A percentile compares a stretch with the other conserved stretches of the same genome.
Conservation (phyloP, 2,113 vertebrate species). For the Pantherophis guttatus region DNA sequence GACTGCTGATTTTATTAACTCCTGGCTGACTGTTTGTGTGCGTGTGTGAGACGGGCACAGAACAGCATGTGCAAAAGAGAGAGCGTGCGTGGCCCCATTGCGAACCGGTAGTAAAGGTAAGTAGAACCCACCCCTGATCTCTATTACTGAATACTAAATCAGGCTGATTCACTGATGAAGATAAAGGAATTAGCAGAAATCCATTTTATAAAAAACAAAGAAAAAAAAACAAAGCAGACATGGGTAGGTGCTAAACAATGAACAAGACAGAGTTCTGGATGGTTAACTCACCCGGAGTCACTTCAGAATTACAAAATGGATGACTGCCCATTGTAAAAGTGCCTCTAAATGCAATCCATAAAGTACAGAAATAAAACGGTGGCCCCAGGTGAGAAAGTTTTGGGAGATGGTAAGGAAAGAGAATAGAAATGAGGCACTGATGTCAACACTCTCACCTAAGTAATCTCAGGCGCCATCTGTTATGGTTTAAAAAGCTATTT, state of each 20-base stretch:
- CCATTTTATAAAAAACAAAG: neutral
- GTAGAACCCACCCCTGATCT: too few relatives aligned
- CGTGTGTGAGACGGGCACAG: too few relatives aligned
- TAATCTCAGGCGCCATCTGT: neutral
- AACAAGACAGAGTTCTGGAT: neutral
- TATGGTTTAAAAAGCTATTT: slow-evolving; percentile 11
- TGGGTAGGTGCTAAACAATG: neutral
- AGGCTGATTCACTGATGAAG: neutral
- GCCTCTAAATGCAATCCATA: neutral
- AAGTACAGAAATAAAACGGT: neutral
- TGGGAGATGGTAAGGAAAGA: neutral
- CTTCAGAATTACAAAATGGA: neutral
- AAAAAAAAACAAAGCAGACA: neutral
- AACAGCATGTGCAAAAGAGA: too few relatives aligned
- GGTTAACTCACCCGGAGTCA: neutral
- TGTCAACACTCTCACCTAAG: neutral
- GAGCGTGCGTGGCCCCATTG: too few relatives aligned
- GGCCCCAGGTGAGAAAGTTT: neutral
- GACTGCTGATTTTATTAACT: too few relatives aligned
- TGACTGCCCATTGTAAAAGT: neutral
- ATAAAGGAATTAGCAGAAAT: neutral
- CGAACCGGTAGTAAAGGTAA: too few relatives aligned
- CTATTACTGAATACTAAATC: neutral
- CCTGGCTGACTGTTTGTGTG: too few relatives aligned
- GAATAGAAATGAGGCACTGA: slow-evolving; percentile 8